phyloP scores from a whole-genome alignment of 2,888 invertebrate genomes.

The Bombylius discolor region DNA sequence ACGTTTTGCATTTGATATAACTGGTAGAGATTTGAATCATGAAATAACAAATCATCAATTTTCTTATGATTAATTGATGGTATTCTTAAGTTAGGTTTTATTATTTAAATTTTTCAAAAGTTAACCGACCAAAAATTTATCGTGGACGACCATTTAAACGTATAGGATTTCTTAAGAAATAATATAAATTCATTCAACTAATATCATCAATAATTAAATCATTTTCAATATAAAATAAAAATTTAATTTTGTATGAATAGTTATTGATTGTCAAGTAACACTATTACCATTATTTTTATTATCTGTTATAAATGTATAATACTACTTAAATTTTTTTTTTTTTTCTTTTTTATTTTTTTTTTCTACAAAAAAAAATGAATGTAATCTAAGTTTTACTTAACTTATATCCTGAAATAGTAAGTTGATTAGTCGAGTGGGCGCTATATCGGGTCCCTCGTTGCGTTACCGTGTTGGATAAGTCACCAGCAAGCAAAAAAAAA shows the following conservation, averaged over 20 bases:
- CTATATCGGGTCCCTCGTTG: too few relatives aligned
- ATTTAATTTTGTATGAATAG: background rate
- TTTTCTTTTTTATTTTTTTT: too few relatives aligned
- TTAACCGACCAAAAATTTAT: conserved; percentile 25
- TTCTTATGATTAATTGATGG: conserved; percentile 25
- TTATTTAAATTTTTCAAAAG: conserved; percentile 24
- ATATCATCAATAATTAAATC: conserved; percentile 19
- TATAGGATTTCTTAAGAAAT: conserved; percentile 25
- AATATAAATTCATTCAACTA: conserved; percentile 24
- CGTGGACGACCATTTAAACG: conserved; percentile 20
- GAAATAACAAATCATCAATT: conserved; percentile 22
- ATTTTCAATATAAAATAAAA: conserved; percentile 16
- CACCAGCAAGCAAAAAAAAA: too few relatives aligned
- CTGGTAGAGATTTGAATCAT: conserved; percentile 20
- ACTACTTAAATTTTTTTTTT: background rate
- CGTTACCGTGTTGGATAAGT: too few relatives aligned
- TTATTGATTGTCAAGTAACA: background rate
- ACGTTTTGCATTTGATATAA: conserved; percentile 22
- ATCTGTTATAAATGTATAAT: too few relatives aligned
- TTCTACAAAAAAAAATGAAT: too few relatives aligned
- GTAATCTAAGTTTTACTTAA: too few relatives aligned
- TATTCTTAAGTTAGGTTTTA: conserved; percentile 19
- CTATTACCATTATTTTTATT: background rate
- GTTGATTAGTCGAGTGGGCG: too few relatives aligned
- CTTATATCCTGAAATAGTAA: too few relatives aligned